Percentiles rank a stretch among this genome's conserved stretches.
Evolutionary conservation across 2,888 invertebrate genomes (phyloP).

Genomic region (Bhutanitis thaidina): DNA sequence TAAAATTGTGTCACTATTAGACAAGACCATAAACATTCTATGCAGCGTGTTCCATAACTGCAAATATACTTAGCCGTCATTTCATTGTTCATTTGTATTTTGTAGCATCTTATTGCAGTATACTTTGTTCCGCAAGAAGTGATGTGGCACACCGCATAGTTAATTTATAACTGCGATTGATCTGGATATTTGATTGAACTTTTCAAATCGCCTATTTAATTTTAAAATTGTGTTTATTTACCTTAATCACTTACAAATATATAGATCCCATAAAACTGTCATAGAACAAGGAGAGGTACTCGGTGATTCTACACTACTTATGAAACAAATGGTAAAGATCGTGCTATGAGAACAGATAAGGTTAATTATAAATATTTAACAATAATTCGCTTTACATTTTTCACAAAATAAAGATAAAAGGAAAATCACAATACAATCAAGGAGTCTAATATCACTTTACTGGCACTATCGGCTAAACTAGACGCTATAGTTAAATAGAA

Average conservation of each 20-base stretch:
- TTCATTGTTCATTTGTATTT: no score
- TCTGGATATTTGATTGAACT: neutral
- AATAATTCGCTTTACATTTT: conserved; percentile 7
- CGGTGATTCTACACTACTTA: conserved; percentile 15
- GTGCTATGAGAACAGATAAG: conserved; percentile 19
- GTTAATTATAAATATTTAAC: neutral
- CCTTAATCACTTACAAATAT: conserved; percentile 10
- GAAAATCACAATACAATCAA: conserved; percentile 25
- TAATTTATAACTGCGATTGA: neutral
- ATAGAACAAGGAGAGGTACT: conserved; percentile 13
- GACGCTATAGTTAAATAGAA: conserved; percentile 22
- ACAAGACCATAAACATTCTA: no score
- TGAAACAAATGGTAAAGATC: conserved; percentile 20
- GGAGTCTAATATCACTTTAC: conserved; percentile 37
- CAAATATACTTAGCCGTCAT: no score
- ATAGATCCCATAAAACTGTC: neutral
- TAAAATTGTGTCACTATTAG: neutral
- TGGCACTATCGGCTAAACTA: conserved; percentile 34
- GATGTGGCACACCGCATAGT: neutral
- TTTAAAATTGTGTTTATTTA: neutral
- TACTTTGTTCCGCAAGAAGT: no score
- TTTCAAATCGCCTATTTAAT: neutral
- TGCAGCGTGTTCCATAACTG: no score
- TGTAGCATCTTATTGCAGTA: no score
- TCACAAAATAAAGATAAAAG: conserved; percentile 17